Evolutionary conservation across 2,113 vertebrate species (phyloP), one percentile per base, ranked within the genome.

Genomic region (Balaeniceps rex): DNA sequence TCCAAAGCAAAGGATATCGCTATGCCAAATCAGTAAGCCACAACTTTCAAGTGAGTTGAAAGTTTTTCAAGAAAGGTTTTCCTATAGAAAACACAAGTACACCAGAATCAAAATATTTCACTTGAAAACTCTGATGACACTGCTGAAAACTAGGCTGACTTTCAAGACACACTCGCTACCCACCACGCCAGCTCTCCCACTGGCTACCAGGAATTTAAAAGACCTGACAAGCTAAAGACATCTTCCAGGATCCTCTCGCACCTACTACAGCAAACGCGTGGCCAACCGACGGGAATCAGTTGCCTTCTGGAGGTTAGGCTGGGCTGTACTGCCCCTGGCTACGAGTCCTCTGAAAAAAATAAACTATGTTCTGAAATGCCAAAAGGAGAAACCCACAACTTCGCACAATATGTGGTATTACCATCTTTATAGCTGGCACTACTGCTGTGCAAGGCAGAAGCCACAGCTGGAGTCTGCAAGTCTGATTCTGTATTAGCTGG

Each of bases 181-280:
- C 24, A 3, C 34, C 0, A 0, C 5, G 14, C 14, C 34, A 78
- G 4, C 79, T 46, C 64, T 54, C 46, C 21, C 68, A 5, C 29
- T 10, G 8, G 11, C 40, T 63, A 61, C 28, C 24, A 64, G n/a
- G 42, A 55, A n/a, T 54, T 24, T 10, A 22, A 25, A 12, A 68
- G 46, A 42, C n/a, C 14, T 29, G 29, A 71, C 15, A 46, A 76
- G 24, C 25, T 42, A 5, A 57, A 88, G 70, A 31, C 42, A n/a
- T n/a, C n/a, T 68, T 29, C 47, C 23, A 70, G 51, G 33, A 70
- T 19, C 40, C 47, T 86, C 60, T 66, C 16, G 19, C n/a, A 63
- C 18, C 29, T 25, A 8, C 25, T 2, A 16, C 10, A 74, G 58
- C 11, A 1, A 86, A 61, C 1, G 1, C 1, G 0, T 7, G 55